Percentiles rank a stretch among this genome's conserved stretches.
Evolutionary conservation across 2,888 invertebrate genomes (phyloP).

Genomic region (Bellardia bayeri): DNA sequence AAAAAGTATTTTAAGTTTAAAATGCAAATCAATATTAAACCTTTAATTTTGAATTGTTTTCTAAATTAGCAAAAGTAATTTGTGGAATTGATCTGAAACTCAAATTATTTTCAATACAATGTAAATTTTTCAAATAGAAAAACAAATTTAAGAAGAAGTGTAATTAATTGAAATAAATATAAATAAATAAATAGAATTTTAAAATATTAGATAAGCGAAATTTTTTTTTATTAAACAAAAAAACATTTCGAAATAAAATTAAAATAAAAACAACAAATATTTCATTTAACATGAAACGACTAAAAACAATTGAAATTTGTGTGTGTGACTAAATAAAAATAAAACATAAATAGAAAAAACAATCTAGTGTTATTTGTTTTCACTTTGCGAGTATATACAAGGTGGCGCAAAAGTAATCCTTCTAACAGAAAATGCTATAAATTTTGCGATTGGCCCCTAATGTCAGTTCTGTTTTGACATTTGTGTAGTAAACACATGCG

Average conservation of each 20-base stretch:
- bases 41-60: no score
- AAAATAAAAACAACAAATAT: not conserved
- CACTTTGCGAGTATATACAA: not conserved
- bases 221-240: slow-evolving; percentile 11
- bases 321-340: not conserved
- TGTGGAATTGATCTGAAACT: not conserved
- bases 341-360: slow-evolving; percentile 13
- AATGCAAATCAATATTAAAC: no score
- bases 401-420: no score
- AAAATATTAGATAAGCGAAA: slow-evolving; percentile 6
- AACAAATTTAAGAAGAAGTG: not conserved
- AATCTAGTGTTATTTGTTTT: not conserved
- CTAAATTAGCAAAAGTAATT: no score
- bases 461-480: no score
- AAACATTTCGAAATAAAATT: slow-evolving; percentile 18
- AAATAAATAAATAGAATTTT: not conserved
- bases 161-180: not conserved
- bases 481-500: no score
- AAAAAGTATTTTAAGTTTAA: no score
- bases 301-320: not conserved
- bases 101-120: not conserved
- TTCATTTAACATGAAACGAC: not conserved
- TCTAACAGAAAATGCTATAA: no score
- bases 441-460: no score
- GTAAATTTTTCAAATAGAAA: not conserved